These are phyloP conservation scores for Ormyrus labotus DNA, from an alignment of 2,888 invertebrate genomes.

Conservation along the genomic window DNA sequence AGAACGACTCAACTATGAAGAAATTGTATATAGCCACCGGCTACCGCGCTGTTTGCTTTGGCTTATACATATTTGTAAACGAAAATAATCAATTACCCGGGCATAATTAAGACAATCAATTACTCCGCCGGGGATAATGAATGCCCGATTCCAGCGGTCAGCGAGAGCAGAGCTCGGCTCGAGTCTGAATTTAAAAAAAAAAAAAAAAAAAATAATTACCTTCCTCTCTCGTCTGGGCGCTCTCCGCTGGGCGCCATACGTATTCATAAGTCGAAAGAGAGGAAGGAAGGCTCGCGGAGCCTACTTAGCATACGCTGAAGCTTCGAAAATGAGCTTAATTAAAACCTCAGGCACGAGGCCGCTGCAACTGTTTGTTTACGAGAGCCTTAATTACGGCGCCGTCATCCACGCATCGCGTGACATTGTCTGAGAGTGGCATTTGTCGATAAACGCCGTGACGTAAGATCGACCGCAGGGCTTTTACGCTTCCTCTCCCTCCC, in stretches of 20 bases:
- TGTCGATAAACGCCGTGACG: constrained; percentile 64
- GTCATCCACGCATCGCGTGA: constrained; percentile 32
- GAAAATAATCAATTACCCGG: constrained; percentile 30
- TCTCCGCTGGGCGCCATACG: neutral
- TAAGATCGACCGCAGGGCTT: constrained; percentile 65
- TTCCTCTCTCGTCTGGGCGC: neutral
- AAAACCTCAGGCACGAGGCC: constrained; percentile 33
- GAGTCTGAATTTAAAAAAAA: neutral
- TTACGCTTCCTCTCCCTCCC: constrained; percentile 9
- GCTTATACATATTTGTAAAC: constrained; percentile 13
- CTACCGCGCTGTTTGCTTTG: neutral
- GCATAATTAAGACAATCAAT: constrained; percentile 41
- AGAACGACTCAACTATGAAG: constrained; percentile 8
- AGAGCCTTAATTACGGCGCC: constrained; percentile 40
- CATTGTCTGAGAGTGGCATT: constrained; percentile 60
- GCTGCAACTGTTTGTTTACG: constrained; percentile 35
- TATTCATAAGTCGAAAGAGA: constrained; percentile 32
- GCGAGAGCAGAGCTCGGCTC: neutral
- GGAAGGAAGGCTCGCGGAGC: neutral
- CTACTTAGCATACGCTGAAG: constrained; percentile 39
- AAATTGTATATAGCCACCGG: neutral
- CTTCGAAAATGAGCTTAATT: constrained; percentile 53
- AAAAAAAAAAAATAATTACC: constrained; percentile 20
- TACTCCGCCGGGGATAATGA: constrained; percentile 14
- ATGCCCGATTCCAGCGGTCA: neutral